phyloP scores from a whole-genome alignment of 2,888 invertebrate species.

The Cryptophagus acutangulus region DNA sequence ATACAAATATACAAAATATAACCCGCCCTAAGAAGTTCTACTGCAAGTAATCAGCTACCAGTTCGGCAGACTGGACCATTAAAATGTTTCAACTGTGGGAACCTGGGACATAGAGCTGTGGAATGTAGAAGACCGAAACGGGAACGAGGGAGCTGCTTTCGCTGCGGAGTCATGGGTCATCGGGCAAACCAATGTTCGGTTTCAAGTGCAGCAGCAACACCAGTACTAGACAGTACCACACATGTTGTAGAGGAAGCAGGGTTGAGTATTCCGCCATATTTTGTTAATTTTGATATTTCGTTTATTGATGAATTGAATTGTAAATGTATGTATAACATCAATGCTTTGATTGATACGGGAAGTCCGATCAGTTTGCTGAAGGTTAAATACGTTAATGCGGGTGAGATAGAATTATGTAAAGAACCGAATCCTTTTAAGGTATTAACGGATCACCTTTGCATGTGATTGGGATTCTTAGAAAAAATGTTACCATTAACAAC shows the following conservation, averaged over 20 bases:
- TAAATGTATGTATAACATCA: neutral
- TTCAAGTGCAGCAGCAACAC: neutral
- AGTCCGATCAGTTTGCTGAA: conserved; percentile 4
- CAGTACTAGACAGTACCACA: conserved; percentile 3
- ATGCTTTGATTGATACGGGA: neutral
- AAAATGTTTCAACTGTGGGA: conserved; percentile 2
- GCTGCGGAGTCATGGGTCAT: neutral
- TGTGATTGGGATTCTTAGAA: too few species aligned
- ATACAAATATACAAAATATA: too few species aligned
- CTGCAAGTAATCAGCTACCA: neutral
- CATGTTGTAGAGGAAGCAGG: neutral
- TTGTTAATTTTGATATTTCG: neutral
- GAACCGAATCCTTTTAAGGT: too few species aligned
- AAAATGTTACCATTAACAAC: too few species aligned
- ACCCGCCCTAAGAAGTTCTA: neutral
- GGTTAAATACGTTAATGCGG: neutral
- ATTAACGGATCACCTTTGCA: too few species aligned
- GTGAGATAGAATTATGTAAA: too few species aligned
- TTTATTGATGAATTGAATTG: neutral
- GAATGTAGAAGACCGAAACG: neutral
- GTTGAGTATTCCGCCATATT: neutral
- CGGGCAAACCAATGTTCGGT: neutral
- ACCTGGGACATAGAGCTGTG: neutral
- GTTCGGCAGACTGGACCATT: neutral
- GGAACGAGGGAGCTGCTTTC: neutral